These are phyloP conservation scores for Podargus strigoides DNA, from an alignment of 2,797 vertebrate genomes.

Conservation along the genomic window DNA sequence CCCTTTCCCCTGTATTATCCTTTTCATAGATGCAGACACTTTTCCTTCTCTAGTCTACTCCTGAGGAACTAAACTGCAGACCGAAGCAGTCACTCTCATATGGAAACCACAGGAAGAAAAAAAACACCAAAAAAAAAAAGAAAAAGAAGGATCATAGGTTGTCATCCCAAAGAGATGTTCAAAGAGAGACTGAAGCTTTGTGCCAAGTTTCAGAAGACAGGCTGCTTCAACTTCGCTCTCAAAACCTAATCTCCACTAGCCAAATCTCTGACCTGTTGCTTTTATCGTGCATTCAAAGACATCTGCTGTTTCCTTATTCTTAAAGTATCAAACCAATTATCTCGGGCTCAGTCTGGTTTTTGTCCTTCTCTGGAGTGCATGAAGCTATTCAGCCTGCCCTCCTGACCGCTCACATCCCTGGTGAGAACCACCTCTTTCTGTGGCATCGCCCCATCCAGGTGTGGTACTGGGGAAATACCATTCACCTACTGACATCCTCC, in stretches of 20 bases:
- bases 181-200: neutral
- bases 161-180: neutral
- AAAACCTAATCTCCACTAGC: neutral
- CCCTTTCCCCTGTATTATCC: neutral
- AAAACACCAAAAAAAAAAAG: neutral
- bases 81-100: neutral
- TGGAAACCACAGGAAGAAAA: neutral
- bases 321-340: neutral
- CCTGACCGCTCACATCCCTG: fast-evolving
- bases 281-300: neutral
- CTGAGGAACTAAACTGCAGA: neutral
- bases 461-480: neutral
- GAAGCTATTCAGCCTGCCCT: neutral
- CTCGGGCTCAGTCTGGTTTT: neutral
- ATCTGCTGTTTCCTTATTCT: neutral
- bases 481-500: neutral
- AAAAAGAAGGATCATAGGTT: neutral
- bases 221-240: neutral
- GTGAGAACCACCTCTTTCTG: fast-evolving
- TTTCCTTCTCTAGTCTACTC: neutral
- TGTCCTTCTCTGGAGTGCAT: neutral
- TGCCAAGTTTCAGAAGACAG: neutral
- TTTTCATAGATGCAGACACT: neutral
- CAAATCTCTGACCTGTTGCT: neutral
- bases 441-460: neutral